phyloP scores from a whole-genome alignment of 2,113 vertebrate genomes.

The Strigops habroptila region DNA sequence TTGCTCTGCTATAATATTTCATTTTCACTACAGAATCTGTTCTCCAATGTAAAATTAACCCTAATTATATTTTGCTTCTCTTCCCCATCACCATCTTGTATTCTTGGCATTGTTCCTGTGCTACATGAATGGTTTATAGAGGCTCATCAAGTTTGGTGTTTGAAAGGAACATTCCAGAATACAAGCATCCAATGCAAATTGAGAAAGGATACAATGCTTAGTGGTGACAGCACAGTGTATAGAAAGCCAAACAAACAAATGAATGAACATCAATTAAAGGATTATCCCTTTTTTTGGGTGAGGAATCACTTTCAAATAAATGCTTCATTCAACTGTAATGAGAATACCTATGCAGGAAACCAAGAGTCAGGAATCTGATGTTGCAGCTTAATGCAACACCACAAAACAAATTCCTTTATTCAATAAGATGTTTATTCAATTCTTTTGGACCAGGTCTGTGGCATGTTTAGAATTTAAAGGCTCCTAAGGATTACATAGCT shows the following conservation, averaged over 20 bases:
- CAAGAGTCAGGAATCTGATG: background rate
- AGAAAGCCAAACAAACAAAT: background rate
- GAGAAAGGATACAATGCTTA: background rate
- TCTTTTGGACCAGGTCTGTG: background rate
- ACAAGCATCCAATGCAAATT: background rate
- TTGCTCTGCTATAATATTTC: background rate
- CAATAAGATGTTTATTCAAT: background rate
- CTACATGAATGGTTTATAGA: background rate
- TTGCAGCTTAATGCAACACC: background rate
- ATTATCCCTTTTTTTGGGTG: background rate
- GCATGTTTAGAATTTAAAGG: background rate
- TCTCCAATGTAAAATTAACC: background rate
- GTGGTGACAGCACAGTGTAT: background rate
- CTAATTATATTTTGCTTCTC: background rate
- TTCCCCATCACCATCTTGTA: too few species aligned
- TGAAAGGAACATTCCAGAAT: background rate
- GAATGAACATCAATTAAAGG: background rate
- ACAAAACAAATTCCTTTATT: background rate
- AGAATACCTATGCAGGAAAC: background rate
- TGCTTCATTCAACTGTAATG: background rate
- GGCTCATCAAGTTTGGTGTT: background rate
- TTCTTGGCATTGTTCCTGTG: background rate
- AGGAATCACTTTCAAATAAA: background rate
- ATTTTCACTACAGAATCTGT: background rate
- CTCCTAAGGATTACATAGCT: rapidly evolving